These are phyloP conservation scores for Thunnus maccoyii DNA, from an alignment of 2,113 vertebrate species.

Conservation along the genomic window DNA sequence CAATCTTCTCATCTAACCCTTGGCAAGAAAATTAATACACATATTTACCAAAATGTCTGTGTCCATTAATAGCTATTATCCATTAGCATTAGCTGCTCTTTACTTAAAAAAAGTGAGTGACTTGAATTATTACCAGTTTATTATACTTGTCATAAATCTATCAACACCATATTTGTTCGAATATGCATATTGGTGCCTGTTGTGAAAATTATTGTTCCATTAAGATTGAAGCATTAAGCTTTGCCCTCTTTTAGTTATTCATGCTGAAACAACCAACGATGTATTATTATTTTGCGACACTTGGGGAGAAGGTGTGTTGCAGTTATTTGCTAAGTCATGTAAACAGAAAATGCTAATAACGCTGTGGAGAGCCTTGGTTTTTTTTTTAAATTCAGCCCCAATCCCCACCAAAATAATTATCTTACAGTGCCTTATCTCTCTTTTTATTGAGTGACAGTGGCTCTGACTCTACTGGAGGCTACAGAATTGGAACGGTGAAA, in stretches of 20 bases:
- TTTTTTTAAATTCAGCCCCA: no score
- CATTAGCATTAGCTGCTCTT: background rate
- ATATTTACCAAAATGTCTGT: no score
- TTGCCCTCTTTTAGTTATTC: background rate
- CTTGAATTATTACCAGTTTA: no score
- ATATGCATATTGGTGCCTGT: no score
- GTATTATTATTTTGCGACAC: background rate
- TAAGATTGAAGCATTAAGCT: no score
- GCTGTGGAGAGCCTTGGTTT: background rate
- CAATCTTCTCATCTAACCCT: no score
- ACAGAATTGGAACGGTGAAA: slow-evolving; percentile 65
- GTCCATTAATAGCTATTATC: no score
- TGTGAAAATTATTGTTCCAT: no score
- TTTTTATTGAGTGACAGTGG: slow-evolving; percentile 23
- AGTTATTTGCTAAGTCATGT: background rate
- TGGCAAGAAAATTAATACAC: no score
- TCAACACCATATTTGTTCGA: background rate
- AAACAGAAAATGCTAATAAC: background rate
- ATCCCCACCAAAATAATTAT: background rate
- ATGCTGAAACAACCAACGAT: background rate
- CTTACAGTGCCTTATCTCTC: background rate
- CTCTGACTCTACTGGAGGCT: slow-evolving; percentile 31
- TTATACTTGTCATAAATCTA: background rate
- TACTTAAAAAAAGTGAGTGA: background rate
- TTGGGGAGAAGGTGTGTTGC: no score